Evolutionary conservation across 2,797 vertebrate species (phyloP), one percentile per base, ranked within the genome.

Genomic region (Lagocephalus sceleratus): DNA sequence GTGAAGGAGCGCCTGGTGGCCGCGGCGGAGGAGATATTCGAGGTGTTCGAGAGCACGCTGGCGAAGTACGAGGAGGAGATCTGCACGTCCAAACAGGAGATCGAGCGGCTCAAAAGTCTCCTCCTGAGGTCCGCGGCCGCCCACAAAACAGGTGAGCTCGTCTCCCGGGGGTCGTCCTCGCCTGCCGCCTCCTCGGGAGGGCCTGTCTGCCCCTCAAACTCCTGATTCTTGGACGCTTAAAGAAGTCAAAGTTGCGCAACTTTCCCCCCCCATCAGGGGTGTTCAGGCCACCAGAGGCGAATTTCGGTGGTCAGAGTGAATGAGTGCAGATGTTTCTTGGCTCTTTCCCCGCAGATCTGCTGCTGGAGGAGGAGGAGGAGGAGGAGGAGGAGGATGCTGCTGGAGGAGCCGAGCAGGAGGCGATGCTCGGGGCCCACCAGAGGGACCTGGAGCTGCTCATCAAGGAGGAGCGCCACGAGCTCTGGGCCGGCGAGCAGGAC

Each of bases 1-100:
- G 73, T 85, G 0, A 79, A 50, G 25, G 77, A 87, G 51, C 74
- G 82, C 4, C 64, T 87, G 12, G 64, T 66, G 0, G 75, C 78
- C 2, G 82, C 78, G 2, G 80, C 68, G 0, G 80, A 79, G n/a
- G 82, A 87, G 43, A 87, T 87, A 68, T 64, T 83, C 38, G 66
- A 78, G 15, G 66, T 79, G 25, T 82, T 85, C 58, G 78, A 83
- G 6, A 47, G 26, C 45, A 76, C 83, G 1, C 67, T 87, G 5
- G 62, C 9, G 2, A 81, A 76, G 73, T 85, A 87, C 8, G 80
- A 87, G 51, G 77, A 82, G 19, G 82, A 85, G 54, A 78, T 79
- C 2, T 71, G 46, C 12, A 63, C 57, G 43, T 84, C 60, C 0
- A 66, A 75, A 7, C 79, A 73, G 66, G 85, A 87, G 60, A 82